Percentiles rank a stretch among this genome's conserved stretches.
These are phyloP conservation scores for Euthynnus affinis DNA, from an alignment of 2,797 vertebrate genomes.

Conservation along the genomic window DNA sequence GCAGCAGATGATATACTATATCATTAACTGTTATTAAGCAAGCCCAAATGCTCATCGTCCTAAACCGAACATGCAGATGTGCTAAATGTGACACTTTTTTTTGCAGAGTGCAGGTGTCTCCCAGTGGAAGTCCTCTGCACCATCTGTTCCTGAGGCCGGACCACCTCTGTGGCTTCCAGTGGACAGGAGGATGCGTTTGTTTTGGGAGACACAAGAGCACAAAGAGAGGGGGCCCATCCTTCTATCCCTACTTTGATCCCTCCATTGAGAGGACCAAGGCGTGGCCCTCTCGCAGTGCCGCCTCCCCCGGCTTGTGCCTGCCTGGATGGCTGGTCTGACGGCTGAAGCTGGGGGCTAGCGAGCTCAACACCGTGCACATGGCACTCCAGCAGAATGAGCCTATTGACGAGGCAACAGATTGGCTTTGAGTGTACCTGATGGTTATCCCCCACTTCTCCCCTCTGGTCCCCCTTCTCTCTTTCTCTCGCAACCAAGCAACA, in stretches of 20 bases:
- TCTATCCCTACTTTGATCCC: constrained; percentile 78
- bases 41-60: constrained; percentile 12
- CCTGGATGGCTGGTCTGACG: constrained; percentile 59
- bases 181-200: constrained; percentile 78
- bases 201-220: constrained; percentile 78
- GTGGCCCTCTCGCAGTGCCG: constrained; percentile 32
- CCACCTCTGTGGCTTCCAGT: constrained; percentile 60
- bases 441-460: constrained; percentile 65
- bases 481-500: constrained; percentile 68
- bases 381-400: constrained; percentile 81
- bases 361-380: constrained; percentile 56
- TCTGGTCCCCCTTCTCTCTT: constrained; percentile 26
- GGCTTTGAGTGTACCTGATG: constrained; percentile 84
- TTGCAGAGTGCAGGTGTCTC: constrained; percentile 52
- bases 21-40: constrained; percentile 7
- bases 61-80: constrained; percentile 38
- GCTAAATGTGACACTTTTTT: constrained; percentile 18
- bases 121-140: constrained; percentile 54
- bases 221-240: constrained; percentile 79
- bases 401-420: constrained; percentile 85
- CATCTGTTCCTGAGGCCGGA: constrained; percentile 74
- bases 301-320: constrained; percentile 50
- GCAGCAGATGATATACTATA: neutral
- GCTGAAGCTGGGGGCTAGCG: constrained; percentile 45
- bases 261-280: constrained; percentile 74